These are phyloP conservation scores for Mastacembelus armatus DNA, from an alignment of 2,797 vertebrate species.

Conservation along the genomic window DNA sequence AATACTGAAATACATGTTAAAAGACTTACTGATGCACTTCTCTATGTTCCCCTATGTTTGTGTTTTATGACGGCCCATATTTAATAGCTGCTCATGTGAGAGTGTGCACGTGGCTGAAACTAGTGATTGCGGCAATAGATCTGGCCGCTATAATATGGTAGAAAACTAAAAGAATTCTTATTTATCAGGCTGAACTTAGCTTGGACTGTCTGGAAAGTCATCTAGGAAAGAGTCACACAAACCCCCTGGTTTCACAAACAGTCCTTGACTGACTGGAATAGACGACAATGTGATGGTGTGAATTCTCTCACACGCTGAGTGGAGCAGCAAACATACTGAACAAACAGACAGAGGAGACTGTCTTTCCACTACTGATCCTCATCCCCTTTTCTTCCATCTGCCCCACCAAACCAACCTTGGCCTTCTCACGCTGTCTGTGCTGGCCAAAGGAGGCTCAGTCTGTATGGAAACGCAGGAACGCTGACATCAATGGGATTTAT, in stretches of 20 bases:
- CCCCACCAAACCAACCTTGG: slow-evolving; percentile 26
- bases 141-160: not conserved
- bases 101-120: not conserved
- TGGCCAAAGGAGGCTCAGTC: slow-evolving; percentile 9
- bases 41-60: too few species aligned
- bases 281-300: slow-evolving; percentile 62
- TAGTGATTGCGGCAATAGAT: not conserved
- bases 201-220: too few species aligned
- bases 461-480: not conserved
- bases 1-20: too few species aligned
- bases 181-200: too few species aligned
- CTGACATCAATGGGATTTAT: not conserved
- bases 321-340: slow-evolving; percentile 82
- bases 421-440: slow-evolving; percentile 19
- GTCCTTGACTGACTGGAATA: slow-evolving; percentile 21
- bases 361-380: slow-evolving; percentile 65
- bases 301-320: slow-evolving; percentile 68
- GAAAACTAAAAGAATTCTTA: not conserved
- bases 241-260: not conserved
- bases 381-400: slow-evolving; percentile 52
- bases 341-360: slow-evolving; percentile 77
- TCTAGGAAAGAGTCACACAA: slow-evolving; percentile 4
- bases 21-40: too few species aligned
- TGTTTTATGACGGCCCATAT: too few species aligned
- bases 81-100: too few species aligned